phyloP scores from a whole-genome alignment of 1,140 invertebrate species.

The Probaryconus sp. region DNA sequence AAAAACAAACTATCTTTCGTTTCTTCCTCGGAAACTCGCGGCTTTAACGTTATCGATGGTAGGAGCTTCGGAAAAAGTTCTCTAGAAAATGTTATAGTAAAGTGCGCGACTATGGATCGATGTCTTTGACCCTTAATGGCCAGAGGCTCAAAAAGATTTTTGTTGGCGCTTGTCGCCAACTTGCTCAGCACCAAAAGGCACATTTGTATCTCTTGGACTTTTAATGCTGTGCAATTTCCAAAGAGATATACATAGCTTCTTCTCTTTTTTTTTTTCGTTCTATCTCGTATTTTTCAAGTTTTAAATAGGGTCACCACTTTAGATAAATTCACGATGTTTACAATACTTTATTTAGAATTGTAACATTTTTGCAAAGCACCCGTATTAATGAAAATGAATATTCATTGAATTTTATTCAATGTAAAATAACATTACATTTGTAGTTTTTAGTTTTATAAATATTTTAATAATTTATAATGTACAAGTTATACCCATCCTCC shows the following conservation, averaged over 20 bases:
- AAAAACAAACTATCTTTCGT: conserved; percentile 34
- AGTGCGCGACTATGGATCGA: conserved; percentile 20
- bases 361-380: not conserved
- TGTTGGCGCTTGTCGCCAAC: conserved; percentile 27
- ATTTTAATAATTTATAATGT: conserved; percentile 19
- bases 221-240: not conserved
- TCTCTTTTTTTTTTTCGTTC: not conserved
- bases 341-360: not conserved
- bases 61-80: conserved; percentile 32
- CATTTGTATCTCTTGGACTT: conserved; percentile 23
- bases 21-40: conserved; percentile 23
- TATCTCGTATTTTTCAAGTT: too few relatives aligned
- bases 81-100: conserved; percentile 11
- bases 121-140: conserved; percentile 42
- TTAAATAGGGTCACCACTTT: too few relatives aligned
- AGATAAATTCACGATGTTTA: too few relatives aligned
- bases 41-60: conserved; percentile 41
- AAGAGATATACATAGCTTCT: not conserved
- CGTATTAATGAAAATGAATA: too few relatives aligned
- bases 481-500: conserved; percentile 7
- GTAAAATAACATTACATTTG: too few relatives aligned
- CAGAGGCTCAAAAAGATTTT: conserved; percentile 34
- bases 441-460: too few relatives aligned
- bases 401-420: too few relatives aligned
- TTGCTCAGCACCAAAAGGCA: conserved; percentile 27